Conservation (phyloP, 2,888 invertebrate species). For the Alsophila aescularia region DNA sequence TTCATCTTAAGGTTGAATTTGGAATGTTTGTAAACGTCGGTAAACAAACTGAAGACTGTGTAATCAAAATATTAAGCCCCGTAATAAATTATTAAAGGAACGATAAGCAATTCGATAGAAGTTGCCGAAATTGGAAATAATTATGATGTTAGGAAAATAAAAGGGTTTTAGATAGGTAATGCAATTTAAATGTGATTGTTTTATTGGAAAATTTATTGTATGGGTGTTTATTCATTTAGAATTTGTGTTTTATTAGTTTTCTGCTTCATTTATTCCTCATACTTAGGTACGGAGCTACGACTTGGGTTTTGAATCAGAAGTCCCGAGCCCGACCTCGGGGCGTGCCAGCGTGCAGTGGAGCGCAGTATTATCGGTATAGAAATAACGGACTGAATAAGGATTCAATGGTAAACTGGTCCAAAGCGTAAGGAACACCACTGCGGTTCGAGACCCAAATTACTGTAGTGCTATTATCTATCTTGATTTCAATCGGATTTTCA, state of each 20-base stretch:
- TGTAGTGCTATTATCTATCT: no score
- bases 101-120: slow-evolving; percentile 29
- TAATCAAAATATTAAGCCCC: slow-evolving; percentile 35
- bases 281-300: no score
- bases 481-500: no score
- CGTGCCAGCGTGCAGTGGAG: no score
- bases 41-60: slow-evolving; percentile 21
- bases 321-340: no score
- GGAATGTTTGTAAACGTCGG: neutral
- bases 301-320: no score
- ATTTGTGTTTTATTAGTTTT: neutral
- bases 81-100: slow-evolving; percentile 30
- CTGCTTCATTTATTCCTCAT: no score
- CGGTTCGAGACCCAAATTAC: no score
- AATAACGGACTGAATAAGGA: no score
- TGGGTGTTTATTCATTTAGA: neutral
- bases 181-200: slow-evolving; percentile 6
- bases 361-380: no score
- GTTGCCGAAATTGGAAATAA: slow-evolving; percentile 12
- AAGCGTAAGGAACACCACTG: no score
- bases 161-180: slow-evolving; percentile 13
- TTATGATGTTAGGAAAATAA: neutral
- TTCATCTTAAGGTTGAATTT: slow-evolving; percentile 16
- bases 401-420: no score
- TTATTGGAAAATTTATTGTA: neutral